Conservation (phyloP, 2,113 vertebrate genomes). For the Coptodon rendalli region DNA sequence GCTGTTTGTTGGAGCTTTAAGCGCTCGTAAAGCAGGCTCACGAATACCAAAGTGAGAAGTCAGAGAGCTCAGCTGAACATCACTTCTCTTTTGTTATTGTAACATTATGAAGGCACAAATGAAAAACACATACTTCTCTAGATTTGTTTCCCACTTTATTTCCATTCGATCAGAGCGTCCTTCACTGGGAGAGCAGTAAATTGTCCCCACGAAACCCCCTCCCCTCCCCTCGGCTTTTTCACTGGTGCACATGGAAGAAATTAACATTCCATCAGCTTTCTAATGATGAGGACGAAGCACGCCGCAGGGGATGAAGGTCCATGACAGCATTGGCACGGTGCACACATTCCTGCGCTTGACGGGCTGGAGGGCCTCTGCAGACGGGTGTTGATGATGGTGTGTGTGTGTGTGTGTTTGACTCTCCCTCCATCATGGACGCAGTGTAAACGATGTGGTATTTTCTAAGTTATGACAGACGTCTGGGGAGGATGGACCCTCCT, state of each 20-base stretch:
- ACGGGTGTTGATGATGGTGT: background rate
- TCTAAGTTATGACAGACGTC: background rate
- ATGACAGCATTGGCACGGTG: constrained; percentile 54
- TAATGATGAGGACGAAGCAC: constrained; percentile 57
- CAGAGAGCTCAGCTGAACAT: constrained; percentile 24
- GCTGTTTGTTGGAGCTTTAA: constrained; percentile 62
- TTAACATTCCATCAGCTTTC: constrained; percentile 70
- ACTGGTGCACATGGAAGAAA: constrained; percentile 66
- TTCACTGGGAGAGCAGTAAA: constrained; percentile 36
- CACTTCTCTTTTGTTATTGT: constrained; percentile 28
- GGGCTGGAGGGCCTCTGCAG: constrained; percentile 25
- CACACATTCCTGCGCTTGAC: constrained; percentile 52
- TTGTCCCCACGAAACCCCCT: background rate
- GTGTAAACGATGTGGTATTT: constrained; percentile 7
- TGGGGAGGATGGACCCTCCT: constrained; percentile 6
- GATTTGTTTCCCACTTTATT: constrained; percentile 28
- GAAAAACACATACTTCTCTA: constrained; percentile 11
- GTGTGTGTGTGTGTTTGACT: background rate
- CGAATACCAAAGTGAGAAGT: constrained; percentile 53
- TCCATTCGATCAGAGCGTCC: background rate
- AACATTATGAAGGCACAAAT: constrained; percentile 6
- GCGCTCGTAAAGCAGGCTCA: constrained; percentile 41
- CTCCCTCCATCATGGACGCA: background rate
- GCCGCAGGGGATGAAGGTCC: constrained; percentile 42
- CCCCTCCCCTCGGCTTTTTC: background rate